Conservation (phyloP, 2,113 vertebrate genomes). For the Varanus komodoensis region DNA sequence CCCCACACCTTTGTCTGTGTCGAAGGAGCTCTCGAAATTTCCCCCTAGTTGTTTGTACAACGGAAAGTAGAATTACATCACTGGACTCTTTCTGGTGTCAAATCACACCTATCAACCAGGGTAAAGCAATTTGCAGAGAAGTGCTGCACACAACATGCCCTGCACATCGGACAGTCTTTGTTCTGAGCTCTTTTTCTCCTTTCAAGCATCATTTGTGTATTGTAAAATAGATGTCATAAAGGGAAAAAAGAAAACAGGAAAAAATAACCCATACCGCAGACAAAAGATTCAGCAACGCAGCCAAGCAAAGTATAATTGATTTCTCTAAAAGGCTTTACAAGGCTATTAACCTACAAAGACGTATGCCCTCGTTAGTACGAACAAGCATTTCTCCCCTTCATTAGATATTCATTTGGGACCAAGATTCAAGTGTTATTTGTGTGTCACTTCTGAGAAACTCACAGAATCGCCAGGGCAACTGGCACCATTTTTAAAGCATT, state of each 20-base stretch:
- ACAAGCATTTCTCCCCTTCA: slow-evolving; percentile 39
- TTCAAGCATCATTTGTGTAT: slow-evolving; percentile 69
- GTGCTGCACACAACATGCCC: slow-evolving; percentile 52
- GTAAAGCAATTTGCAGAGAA: slow-evolving; percentile 46
- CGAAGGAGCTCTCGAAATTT: slow-evolving; percentile 92
- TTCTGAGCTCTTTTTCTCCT: slow-evolving; percentile 67
- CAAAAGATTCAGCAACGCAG: slow-evolving; percentile 59
- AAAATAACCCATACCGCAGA: not conserved
- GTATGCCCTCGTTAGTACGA: slow-evolving; percentile 45
- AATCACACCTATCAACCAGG: slow-evolving; percentile 47
- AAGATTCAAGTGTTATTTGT: slow-evolving; percentile 41
- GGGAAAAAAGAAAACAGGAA: slow-evolving; percentile 47
- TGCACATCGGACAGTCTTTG: slow-evolving; percentile 50
- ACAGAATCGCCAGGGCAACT: not conserved
- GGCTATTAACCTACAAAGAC: slow-evolving; percentile 41
- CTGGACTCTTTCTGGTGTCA: slow-evolving; percentile 43
- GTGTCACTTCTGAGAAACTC: slow-evolving; percentile 27
- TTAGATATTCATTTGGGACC: slow-evolving; percentile 23
- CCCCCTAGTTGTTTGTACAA: slow-evolving; percentile 85
- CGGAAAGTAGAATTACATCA: slow-evolving; percentile 73
- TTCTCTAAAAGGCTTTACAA: slow-evolving; percentile 61
- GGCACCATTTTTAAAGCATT: slow-evolving; percentile 17
- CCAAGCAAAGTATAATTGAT: slow-evolving; percentile 53
- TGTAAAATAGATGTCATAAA: slow-evolving; percentile 64
- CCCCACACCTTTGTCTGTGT: slow-evolving; percentile 91